Conservation (phyloP, 2,888 invertebrate species). For the Andrena trimmerana region DNA sequence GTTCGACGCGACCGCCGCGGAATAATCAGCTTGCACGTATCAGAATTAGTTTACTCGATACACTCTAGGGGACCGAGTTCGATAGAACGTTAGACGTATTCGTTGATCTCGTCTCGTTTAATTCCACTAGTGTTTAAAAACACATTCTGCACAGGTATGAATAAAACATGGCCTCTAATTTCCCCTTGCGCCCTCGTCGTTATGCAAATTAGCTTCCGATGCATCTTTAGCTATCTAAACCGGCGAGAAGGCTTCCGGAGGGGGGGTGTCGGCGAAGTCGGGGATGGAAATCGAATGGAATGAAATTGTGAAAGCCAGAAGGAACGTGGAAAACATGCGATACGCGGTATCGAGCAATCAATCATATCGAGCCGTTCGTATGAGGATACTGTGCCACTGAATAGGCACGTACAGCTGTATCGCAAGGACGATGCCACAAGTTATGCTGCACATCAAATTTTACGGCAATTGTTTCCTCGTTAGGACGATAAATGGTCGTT, state of each 20-base stretch:
- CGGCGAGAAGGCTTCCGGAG: neutral
- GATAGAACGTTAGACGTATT: too few species aligned
- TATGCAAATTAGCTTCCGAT: conserved; percentile 1
- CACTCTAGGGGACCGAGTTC: too few species aligned
- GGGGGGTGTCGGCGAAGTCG: neutral
- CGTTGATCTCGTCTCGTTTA: neutral
- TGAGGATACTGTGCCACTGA: neutral
- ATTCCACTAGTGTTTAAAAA: neutral
- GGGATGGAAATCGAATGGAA: conserved; percentile 4
- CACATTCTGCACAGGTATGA: neutral
- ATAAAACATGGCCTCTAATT: conserved; percentile 6
- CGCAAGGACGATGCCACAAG: conserved; percentile 10
- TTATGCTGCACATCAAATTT: conserved; percentile 12
- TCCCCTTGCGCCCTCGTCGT: neutral
- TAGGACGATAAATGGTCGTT: conserved; percentile 21
- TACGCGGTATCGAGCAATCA: conserved; percentile 16
- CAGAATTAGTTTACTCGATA: too few species aligned
- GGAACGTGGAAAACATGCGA: neutral
- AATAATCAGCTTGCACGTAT: too few species aligned
- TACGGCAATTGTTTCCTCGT: conserved; percentile 30
- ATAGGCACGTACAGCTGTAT: conserved; percentile 29
- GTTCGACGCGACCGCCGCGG: too few species aligned
- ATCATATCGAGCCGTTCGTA: conserved; percentile 29
- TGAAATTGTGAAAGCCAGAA: neutral
- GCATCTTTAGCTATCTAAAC: neutral